Base-by-base conservation (phyloP, 2,797 vertebrate genomes). In the Lophius americanus region DNA sequence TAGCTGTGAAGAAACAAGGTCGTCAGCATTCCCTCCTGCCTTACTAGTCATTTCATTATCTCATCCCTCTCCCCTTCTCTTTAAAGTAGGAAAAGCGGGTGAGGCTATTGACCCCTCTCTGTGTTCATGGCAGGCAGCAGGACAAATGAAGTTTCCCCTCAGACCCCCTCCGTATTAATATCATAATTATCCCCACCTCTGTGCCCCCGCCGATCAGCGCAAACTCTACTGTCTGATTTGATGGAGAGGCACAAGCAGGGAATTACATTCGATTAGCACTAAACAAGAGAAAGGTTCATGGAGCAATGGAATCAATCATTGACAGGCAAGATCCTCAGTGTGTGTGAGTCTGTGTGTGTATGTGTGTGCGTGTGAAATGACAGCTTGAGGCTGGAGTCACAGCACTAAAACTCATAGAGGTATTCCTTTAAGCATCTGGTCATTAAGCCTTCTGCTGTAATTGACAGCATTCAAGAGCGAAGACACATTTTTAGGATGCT, bases 221-320 rank as follows among this genome's bases (percentile, higher is more conserved):
- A 88, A 86, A 85, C 87, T 82, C 73, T 74, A 77, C 87, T 78
- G 90, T 90, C 83, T 81, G 80, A 89, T 89, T 88, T 93, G 92
- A 94, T 92, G 91, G 91, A 93, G 91, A 89, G 90, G 87, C 73
- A 77, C 88, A 81, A 83, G 78, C 68, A 12, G 81, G 85, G 89
- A 93, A 93, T 93, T 92, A 92, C 91, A 92, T 93, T 92, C 88
- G 88, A 93, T 94, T 94, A 93, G 90, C 88, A 89, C 90, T 91
- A 93, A 94, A 94, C 92, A 94, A 91, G 91, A 92, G 89, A 86
- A 91, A 84, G 78, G 76, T 88, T 93, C 82, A 82, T 52, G 68
- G 80, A 84, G 88, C 53, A 83, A 85, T 80, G 66, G 86, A 90
- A 93, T 93, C 92, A 91, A 92, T 92, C 92, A 91, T 86, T 77